Conservation (phyloP, 1,140 invertebrate species). For the Melitaea cinxia region DNA sequence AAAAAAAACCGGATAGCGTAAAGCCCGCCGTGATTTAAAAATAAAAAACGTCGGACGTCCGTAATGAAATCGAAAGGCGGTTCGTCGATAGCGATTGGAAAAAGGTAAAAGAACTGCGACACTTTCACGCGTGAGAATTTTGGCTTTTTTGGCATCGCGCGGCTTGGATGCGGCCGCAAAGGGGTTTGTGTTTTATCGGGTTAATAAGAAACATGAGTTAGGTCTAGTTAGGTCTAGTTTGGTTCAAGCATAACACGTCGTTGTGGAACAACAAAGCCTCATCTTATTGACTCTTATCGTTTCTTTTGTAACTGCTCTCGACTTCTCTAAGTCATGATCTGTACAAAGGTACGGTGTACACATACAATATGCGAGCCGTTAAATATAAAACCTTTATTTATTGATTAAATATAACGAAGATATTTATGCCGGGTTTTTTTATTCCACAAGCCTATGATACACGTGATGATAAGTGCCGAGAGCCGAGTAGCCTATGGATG, state of each 20-base stretch:
- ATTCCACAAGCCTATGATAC: too few species aligned
- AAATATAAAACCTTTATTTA: too few species aligned
- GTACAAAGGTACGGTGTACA: too few species aligned
- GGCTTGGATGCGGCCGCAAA: conserved; percentile 46
- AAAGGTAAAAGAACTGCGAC: conserved; percentile 75
- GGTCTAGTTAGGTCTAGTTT: background rate
- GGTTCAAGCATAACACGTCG: background rate
- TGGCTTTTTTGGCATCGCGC: conserved; percentile 70
- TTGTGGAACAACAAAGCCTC: background rate
- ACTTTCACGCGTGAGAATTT: conserved; percentile 81
- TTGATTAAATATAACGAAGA: too few species aligned
- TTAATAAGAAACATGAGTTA: conserved; percentile 54
- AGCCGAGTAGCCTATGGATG: too few species aligned
- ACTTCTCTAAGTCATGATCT: too few species aligned
- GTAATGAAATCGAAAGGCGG: conserved; percentile 81
- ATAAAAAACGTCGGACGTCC: conserved; percentile 78
- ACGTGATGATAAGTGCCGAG: too few species aligned
- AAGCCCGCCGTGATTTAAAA: conserved; percentile 78
- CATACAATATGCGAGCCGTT: too few species aligned
- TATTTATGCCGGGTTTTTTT: too few species aligned
- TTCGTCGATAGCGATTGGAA: conserved; percentile 79
- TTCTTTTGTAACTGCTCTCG: too few species aligned
- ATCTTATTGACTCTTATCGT: background rate
- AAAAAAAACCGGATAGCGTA: conserved; percentile 66
- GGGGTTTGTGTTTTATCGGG: conserved; percentile 54